Evolutionary conservation across 1,140 invertebrate genomes (phyloP).

Genomic region (Platyscapa corneri): DNA sequence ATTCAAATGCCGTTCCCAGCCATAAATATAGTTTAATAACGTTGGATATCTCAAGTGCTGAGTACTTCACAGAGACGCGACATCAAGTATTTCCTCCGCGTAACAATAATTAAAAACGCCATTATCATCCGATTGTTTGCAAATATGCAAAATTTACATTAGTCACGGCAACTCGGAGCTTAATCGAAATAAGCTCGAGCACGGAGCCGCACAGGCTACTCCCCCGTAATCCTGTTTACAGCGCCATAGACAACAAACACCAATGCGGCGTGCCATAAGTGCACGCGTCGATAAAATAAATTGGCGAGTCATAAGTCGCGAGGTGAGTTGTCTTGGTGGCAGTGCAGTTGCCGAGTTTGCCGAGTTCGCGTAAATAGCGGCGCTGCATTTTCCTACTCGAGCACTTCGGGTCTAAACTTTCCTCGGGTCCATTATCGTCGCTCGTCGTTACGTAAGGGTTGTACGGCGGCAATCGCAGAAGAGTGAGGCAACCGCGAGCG

Average conservation of each 20-base stretch:
- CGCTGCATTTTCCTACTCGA: background rate
- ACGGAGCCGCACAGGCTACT: background rate
- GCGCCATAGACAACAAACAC: too few relatives aligned
- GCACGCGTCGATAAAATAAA: background rate
- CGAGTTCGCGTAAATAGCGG: background rate
- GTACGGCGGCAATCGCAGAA: background rate
- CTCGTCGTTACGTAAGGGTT: background rate
- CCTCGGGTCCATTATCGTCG: background rate
- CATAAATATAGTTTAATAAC: background rate
- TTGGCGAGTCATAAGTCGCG: background rate
- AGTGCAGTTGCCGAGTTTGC: too few relatives aligned
- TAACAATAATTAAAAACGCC: background rate
- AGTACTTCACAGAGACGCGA: background rate
- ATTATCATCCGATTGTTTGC: slow-evolving; percentile 15
- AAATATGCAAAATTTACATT: background rate
- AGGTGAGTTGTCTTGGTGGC: background rate
- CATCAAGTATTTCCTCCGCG: background rate
- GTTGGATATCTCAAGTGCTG: background rate
- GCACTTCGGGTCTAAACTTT: background rate
- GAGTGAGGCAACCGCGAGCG: background rate
- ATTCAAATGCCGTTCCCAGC: background rate
- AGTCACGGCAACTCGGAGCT: background rate
- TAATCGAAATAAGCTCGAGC: background rate
- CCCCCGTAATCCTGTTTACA: too few relatives aligned
- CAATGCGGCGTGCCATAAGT: background rate